phyloP scores from a whole-genome alignment of 2,113 vertebrate genomes.

The Cynocephalus volans region DNA sequence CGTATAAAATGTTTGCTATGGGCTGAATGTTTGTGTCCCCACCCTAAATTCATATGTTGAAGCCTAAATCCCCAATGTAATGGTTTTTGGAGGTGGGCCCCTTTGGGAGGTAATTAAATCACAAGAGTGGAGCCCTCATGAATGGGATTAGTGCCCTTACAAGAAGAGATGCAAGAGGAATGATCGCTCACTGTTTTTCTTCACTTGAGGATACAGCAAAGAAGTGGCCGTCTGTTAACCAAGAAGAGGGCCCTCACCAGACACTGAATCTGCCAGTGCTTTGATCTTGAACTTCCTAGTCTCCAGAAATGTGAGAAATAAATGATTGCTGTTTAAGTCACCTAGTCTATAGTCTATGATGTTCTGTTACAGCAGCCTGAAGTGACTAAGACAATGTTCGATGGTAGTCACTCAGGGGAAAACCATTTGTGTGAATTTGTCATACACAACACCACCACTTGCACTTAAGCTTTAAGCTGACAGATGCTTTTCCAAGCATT shows the following conservation, averaged over 20 bases:
- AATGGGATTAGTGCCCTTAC: neutral
- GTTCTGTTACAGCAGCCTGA: neutral
- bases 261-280: neutral
- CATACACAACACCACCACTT: neutral
- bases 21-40: neutral
- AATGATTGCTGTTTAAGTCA: neutral
- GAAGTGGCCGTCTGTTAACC: neutral
- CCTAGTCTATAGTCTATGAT: neutral
- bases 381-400: neutral
- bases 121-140: neutral
- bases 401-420: neutral
- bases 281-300: neutral
- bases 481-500: neutral
- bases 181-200: neutral
- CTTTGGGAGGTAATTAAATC: neutral
- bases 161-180: neutral
- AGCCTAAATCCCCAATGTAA: neutral
- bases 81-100: neutral
- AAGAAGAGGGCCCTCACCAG: neutral
- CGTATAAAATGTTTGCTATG: neutral
- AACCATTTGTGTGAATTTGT: neutral
- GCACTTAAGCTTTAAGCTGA: neutral
- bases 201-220: neutral
- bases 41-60: neutral
- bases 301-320: neutral